Evolutionary conservation across 1,140 invertebrate species (phyloP), one percentile per base, ranked within the genome.

Genomic region (Wasmannia auropunctata): DNA sequence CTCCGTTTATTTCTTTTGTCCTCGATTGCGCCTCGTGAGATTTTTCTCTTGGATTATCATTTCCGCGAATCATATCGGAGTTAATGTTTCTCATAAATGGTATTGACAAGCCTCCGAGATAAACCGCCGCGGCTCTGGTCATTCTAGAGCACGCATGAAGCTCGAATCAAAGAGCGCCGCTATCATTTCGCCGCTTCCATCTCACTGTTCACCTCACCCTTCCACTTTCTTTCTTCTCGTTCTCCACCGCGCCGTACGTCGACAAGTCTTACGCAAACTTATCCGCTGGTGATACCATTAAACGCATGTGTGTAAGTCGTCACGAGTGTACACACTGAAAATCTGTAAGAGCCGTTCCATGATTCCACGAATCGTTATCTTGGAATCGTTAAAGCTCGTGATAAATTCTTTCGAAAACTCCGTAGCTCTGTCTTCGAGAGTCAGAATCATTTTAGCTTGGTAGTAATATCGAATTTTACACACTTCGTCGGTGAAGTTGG

Each of bases 131-230:
- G 25, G 34, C 7, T 43, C 6, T 60, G 74, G 54, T 76, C 74
- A 22, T 76, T 25, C 22, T 40, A 60, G 22, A 16, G 56, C 37
- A 43, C 8, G 34, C 54, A 43, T 16, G 11, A 37, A 58, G 54
- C 56, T 76, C 74, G 60, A n/a, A n/a, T n/a, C n/a, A 76, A 76
- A 37, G 22, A 43, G 7, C 22, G 74, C 74, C 74, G 74, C 74
- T 76, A 76, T 76, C 54, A 37, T 60, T 28, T 31, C 31, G n/a
- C 16, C 54, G 54, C 22, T 74, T 56, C 31, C 31, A 31, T 28
- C 51, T 22, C n/a, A 16, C 51, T 11, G 28, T 34, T 34, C 51
- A 7, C 49, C 67, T 31, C 22, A 37, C 37, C 54, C 37, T 40
- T 28, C 34, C 28, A 60, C 8, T 28, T 31, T 8, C 6, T 3